These are phyloP conservation scores for Crocallis elinguaria DNA, from an alignment of 2,888 invertebrate genomes.

Conservation along the genomic window DNA sequence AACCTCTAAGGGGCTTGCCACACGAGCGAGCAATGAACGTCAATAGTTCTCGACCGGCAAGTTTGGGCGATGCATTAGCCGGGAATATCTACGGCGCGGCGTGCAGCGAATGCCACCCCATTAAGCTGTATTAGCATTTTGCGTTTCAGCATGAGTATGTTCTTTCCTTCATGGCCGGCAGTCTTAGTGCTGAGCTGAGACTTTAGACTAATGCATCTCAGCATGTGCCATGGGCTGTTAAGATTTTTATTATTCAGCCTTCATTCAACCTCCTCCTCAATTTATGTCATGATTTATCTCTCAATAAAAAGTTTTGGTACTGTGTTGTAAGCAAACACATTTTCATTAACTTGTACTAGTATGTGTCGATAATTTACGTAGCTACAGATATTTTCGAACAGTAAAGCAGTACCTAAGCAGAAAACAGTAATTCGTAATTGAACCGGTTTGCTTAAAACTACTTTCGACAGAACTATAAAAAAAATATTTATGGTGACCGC, in stretches of 20 bases:
- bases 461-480: too few relatives aligned
- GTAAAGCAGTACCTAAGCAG: too few relatives aligned
- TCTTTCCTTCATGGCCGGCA: slow-evolving; percentile 5
- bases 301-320: too few relatives aligned
- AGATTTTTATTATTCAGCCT: not conserved
- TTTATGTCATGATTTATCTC: too few relatives aligned
- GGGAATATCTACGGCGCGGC: slow-evolving; percentile 16
- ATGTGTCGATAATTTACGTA: too few relatives aligned
- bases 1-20: slow-evolving; percentile 1
- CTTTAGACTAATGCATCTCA: slow-evolving; percentile 1
- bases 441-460: too few relatives aligned
- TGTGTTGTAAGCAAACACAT: too few relatives aligned
- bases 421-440: too few relatives aligned
- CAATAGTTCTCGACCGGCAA: slow-evolving; percentile 9
- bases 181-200: slow-evolving; percentile 3
- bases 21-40: slow-evolving; percentile 19
- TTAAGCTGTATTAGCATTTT: slow-evolving; percentile 21
- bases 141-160: slow-evolving; percentile 10
- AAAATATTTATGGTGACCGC: too few relatives aligned
- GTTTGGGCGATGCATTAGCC: slow-evolving; percentile 13
- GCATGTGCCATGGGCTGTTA: not conserved
- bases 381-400: too few relatives aligned
- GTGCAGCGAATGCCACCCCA: slow-evolving; percentile 8
- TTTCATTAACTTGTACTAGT: too few relatives aligned
- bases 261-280: too few relatives aligned